Conservation (phyloP, 2,888 invertebrate species). For the Campoletis raptor region DNA sequence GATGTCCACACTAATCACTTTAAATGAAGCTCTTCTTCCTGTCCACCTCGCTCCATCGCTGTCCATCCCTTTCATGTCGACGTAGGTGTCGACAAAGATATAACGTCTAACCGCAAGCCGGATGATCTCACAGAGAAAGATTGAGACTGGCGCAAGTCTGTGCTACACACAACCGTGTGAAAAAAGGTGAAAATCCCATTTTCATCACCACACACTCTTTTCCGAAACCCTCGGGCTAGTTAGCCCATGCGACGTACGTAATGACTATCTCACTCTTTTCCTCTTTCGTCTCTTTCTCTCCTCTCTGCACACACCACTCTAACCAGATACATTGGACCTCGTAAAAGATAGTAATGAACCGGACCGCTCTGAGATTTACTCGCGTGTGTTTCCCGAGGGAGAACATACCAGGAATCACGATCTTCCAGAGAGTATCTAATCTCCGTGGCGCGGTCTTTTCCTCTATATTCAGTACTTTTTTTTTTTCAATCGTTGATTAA, state of each 20-base stretch:
- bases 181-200: slow-evolving; percentile 65
- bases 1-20: slow-evolving; percentile 64
- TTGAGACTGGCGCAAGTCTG: slow-evolving; percentile 9
- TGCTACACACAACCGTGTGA: slow-evolving; percentile 55
- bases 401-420: slow-evolving; percentile 46
- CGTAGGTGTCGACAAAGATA: slow-evolving; percentile 52
- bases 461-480: not conserved
- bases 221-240: slow-evolving; percentile 41
- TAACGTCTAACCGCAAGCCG: slow-evolving; percentile 38
- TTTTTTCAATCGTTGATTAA: not conserved
- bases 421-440: slow-evolving; percentile 24
- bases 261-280: slow-evolving; percentile 47
- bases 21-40: slow-evolving; percentile 48
- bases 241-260: slow-evolving; percentile 31
- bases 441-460: not conserved
- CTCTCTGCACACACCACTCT: slow-evolving; percentile 24
- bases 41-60: not conserved
- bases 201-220: slow-evolving; percentile 25
- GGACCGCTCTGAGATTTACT: slow-evolving; percentile 56
- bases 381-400: slow-evolving; percentile 42
- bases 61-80: slow-evolving; percentile 26
- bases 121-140: slow-evolving; percentile 22
- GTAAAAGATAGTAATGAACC: slow-evolving; percentile 58
- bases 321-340: slow-evolving; percentile 54
- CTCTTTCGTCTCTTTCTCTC: slow-evolving; percentile 30